These are phyloP conservation scores for Agelas oroides DNA, from an alignment of 37 sponge, comb jelly and placozoan species.

Conservation along the genomic window DNA sequence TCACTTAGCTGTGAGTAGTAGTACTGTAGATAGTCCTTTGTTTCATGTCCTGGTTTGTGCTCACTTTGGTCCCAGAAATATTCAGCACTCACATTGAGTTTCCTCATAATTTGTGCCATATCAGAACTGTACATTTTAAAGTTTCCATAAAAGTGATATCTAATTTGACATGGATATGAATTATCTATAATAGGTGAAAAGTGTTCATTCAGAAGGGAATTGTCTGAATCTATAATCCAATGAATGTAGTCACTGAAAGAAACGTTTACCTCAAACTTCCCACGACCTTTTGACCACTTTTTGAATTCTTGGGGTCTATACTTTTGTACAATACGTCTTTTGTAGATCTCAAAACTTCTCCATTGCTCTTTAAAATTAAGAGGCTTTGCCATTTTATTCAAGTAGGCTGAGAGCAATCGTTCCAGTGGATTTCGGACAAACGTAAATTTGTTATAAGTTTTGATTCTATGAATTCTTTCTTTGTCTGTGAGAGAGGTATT, in stretches of 20 bases:
- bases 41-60: not conserved
- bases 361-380: not conserved
- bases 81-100: not conserved
- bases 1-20: constrained; percentile 22
- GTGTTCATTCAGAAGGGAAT: constrained; percentile 47
- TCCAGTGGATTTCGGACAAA: constrained; percentile 60
- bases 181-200: constrained; percentile 25
- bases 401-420: constrained; percentile 47
- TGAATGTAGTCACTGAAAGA: constrained; percentile 30
- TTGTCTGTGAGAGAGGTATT: constrained; percentile 12
- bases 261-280: not conserved
- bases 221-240: constrained; percentile 38
- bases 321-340: not conserved
- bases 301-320: not conserved
- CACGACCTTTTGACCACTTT: not conserved
- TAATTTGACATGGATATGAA: constrained; percentile 35
- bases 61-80: not conserved
- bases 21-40: not conserved
- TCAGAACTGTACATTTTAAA: constrained; percentile 37
- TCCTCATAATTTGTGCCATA: not conserved
- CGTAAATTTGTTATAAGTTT: constrained; percentile 18
- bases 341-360: not conserved
- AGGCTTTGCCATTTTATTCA: constrained; percentile 26
- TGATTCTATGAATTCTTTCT: constrained; percentile 12
- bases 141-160: constrained; percentile 49